Percentiles rank a stretch among this genome's conserved stretches.
Evolutionary conservation across 1,140 invertebrate species (phyloP).

Genomic region (Brachystomella parvula): DNA sequence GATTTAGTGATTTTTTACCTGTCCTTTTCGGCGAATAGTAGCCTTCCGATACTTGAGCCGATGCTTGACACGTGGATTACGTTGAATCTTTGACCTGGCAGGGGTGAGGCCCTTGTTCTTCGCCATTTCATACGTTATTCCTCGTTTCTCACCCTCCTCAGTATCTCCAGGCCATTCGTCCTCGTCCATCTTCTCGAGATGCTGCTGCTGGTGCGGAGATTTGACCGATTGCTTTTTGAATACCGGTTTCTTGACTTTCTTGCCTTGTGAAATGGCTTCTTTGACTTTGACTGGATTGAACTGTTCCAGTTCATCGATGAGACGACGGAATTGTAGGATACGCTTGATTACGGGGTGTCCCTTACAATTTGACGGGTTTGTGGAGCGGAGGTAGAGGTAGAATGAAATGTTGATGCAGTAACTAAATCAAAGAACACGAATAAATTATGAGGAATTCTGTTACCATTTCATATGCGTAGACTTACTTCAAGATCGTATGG

Average conservation of each 20-base stretch:
- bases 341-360: slow-evolving; percentile 78
- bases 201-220: slow-evolving; percentile 33
- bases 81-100: slow-evolving; percentile 75
- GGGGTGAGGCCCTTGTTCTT: slow-evolving; percentile 92
- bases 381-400: slow-evolving; percentile 71
- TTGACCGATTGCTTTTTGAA: slow-evolving; percentile 37
- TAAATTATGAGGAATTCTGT: slow-evolving; percentile 6
- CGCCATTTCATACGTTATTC: slow-evolving; percentile 83
- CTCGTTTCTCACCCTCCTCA: slow-evolving; percentile 54
- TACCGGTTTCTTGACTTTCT: slow-evolving; percentile 40
- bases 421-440: slow-evolving; percentile 45
- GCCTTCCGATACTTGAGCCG: slow-evolving; percentile 85
- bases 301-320: slow-evolving; percentile 62
- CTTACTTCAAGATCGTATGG: slow-evolving; percentile 60
- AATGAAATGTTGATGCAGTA: slow-evolving; percentile 79
- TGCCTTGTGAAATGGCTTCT: slow-evolving; percentile 40
- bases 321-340: slow-evolving; percentile 66
- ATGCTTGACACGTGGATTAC: slow-evolving; percentile 90
- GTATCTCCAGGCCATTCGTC: slow-evolving; percentile 39
- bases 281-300: slow-evolving; percentile 47
- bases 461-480: slow-evolving; percentile 21
- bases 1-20: slow-evolving; percentile 49
- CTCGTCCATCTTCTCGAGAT: slow-evolving; percentile 26
- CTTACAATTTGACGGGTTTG: slow-evolving; percentile 43
- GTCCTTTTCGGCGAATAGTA: slow-evolving; percentile 77